Base-by-base conservation (phyloP, 2,888 invertebrate genomes). In the Sylvicola cinctus region DNA sequence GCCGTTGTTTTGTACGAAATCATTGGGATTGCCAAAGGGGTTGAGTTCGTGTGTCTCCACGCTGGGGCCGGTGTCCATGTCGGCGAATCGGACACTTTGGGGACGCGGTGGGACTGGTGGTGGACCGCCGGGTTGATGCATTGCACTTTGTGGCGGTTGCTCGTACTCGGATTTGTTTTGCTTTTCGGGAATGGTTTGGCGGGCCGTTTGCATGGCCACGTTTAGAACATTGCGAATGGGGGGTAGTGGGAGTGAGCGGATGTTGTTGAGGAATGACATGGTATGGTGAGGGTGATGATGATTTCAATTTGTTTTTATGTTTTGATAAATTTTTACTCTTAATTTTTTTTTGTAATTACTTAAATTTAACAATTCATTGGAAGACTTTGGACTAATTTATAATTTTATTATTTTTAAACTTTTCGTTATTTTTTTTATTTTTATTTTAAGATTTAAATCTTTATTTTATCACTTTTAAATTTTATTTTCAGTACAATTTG, bases 161-260 rank as follows among this genome's bases (percentile, higher is more conserved):
- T 55, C 54, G 45, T 58, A 58, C 41, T 57, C 57, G 46, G 63
- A 53, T 25, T 65, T 61, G 3, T 65, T 62, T 7, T 60, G 51
- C 46, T 69, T 73, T 29, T 74, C 73, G 33, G 84, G 83, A 49
- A 81, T 69, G 48, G 74, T 68, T 50, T 83, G 77, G 45, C 77
- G 67, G 32, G 80, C 67, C 14, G 81, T 77, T 57, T 83, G 83
- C 69, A 78, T 73, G 16, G 81, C 79, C 42, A 83, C 83, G 51
- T 79, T 79, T 48, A 81, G 51, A 29, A 78, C 74, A 51, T 80
- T 80, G 50, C 70, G 69, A 40, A 80, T 49, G 26, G 80, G 76
- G 32, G 81, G 81, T 46, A 84, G 45, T 30, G 79, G 76, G 16
- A 80, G 76, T 44, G 83, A 50, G 45, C 54, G 54, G 37, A 59